phyloP scores from a whole-genome alignment of 2,888 invertebrate genomes.

The Sarcophaga variegata region DNA sequence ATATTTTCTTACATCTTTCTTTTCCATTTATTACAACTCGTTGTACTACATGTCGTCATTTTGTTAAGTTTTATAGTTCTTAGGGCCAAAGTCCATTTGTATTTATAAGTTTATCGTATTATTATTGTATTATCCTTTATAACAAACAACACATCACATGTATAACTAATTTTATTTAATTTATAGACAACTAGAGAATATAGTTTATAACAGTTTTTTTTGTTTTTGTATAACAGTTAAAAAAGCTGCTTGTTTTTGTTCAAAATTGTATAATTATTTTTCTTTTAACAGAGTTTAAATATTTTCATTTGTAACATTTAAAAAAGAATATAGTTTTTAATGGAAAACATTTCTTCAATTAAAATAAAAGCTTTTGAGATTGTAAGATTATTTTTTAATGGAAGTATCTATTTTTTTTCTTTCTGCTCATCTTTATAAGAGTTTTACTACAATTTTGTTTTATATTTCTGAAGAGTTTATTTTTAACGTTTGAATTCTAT shows the following conservation, averaged over 20 bases:
- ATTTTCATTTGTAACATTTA: conserved; percentile 13
- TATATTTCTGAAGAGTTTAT: neutral
- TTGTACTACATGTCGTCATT: conserved; percentile 29
- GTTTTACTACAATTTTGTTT: conserved; percentile 2
- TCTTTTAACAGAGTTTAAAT: too few relatives aligned
- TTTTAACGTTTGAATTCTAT: neutral
- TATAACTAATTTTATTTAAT: conserved; percentile 14
- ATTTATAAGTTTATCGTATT: conserved; percentile 2
- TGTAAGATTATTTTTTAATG: neutral
- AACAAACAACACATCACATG: too few relatives aligned
- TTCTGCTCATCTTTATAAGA: too few relatives aligned
- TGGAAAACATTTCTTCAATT: neutral
- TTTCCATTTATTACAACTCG: neutral
- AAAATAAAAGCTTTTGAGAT: conserved; percentile 24
- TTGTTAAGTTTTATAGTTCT: neutral
- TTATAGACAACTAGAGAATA: conserved; percentile 37
- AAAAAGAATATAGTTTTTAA: conserved; percentile 21
- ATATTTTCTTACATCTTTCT: conserved; percentile 21
- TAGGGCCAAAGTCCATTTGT: conserved; percentile 3
- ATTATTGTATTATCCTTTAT: too few relatives aligned
- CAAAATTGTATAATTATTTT: neutral
- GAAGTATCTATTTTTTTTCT: conserved; percentile 1
- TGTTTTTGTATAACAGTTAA: conserved; percentile 41
- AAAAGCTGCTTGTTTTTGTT: conserved; percentile 38
- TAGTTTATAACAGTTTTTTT: conserved; percentile 1